Base-by-base conservation (phyloP, 2,888 invertebrate genomes). In the Chromoteleia sp. region DNA sequence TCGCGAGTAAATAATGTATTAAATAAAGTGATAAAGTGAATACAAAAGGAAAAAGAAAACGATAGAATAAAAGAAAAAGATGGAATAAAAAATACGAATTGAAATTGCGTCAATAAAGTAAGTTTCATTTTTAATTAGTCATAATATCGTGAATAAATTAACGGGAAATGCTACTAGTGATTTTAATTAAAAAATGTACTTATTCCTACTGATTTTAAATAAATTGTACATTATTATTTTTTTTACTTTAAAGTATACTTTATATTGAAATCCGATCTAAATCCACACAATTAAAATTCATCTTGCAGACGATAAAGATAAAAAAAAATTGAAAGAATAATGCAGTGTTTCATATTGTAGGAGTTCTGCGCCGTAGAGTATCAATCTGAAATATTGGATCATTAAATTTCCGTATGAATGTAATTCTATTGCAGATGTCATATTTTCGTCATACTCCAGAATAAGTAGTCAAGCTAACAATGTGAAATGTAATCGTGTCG, bases 21-120 rank as follows among this genome's bases (percentile, higher is more conserved):
- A 54, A 54, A 68, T 54, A 54, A 54, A 68, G 41, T 19, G 25
- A n/a, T n/a, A n/a, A n/a, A n/a, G n/a, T 56, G 54, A 8, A 52
- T 25, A 33, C 15, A 48, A 30, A n/a, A 36, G 45, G 5, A 25
- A 58, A 63, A 41, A 7, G 1, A 56, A 56, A 36, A 8, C 33
- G n/a, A n/a, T n/a, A 17, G 43, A 43, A 15, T 2, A 43, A 17
- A 43, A 43, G 17, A 1, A 3, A 4, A 43, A 50, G 50, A 50
- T 48, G 10, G 5, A 50, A 50, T 12, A 25, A 25, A 25, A 25
- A 25, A 15, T 10, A 21, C 5, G 7, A 43, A 21, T n/a, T 21
- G n/a, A 21, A 21, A 45, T 45, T 17, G 43, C 17, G 3, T 43
- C 17, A 43, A 45, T 21, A 45, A 21, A 45, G 19, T 45, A 17